Evolutionary conservation across 2,113 vertebrate species (phyloP), one percentile per base, ranked within the genome.

Genomic region (Xiphophorus maculatus): DNA sequence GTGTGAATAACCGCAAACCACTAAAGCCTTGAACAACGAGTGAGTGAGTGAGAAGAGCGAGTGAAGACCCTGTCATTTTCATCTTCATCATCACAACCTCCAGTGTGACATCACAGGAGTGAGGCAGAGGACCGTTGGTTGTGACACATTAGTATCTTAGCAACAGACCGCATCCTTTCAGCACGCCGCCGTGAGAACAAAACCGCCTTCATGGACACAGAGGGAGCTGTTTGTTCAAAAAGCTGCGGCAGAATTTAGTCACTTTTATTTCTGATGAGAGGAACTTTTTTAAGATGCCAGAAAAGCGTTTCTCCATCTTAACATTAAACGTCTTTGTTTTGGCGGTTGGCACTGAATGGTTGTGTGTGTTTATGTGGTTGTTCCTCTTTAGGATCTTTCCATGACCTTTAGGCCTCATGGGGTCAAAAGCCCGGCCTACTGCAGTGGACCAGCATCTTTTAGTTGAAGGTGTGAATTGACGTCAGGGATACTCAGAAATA

Each of bases 141-240:
- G 90, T 91, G 82, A 89, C 92, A 91, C 88, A 86, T 90, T 87
- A 90, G 93, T 95, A 87, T 93, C 94, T 93, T 95, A 94, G 94
- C 94, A 95, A 95, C 93, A 93, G 88, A 84, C 91, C 69, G 81
- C 87, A 90, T 93, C 86, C 67, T 84, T 87, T 83, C 82, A 84
- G 67, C 71, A 27, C 42, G 61, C 79, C 12, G 74, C 83, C 79
- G 51, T 54, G 69, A 84, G 79, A 80, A 82, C 78, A 88, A 82
- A 88, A 80, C 51, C 74, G 54, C 79, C 40, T 73, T 76, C 27
- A 62, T 82, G 44, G 73, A 83, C 68, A 58, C 73, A 63, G 77
- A 63, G 70, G 51, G 48, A 67, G 61, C 22, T 66, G 54, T 80
- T 76, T 71, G 1, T 80, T 68, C 75, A 66, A 15, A 77, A 27